Percentiles rank a stretch among this genome's conserved stretches.
phyloP scores from a whole-genome alignment of 2,888 invertebrate species.

The Xanthia icteritia region DNA sequence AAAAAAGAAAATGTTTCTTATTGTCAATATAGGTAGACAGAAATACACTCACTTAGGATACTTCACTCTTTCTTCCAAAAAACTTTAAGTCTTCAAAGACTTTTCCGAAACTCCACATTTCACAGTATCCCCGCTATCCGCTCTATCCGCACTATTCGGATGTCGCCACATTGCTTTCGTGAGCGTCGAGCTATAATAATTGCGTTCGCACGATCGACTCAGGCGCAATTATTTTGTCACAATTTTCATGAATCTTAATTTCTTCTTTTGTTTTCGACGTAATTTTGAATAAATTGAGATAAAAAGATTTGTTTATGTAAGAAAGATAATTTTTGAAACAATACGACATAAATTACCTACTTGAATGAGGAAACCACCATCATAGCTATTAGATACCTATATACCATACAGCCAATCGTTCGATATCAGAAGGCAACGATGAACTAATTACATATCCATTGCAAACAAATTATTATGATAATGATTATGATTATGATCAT shows the following conservation, averaged over 20 bases:
- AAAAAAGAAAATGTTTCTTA: too few relatives aligned
- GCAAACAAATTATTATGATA: too few relatives aligned
- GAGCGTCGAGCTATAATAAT: constrained; percentile 70
- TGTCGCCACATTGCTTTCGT: constrained; percentile 68
- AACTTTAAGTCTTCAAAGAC: too few relatives aligned
- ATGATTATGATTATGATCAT: too few relatives aligned
- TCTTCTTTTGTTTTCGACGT: constrained; percentile 61
- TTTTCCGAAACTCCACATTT: neutral
- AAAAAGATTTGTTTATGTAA: constrained; percentile 39
- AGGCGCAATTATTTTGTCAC: constrained; percentile 69
- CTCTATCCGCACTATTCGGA: constrained; percentile 22
- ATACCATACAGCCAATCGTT: too few relatives aligned
- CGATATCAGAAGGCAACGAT: neutral
- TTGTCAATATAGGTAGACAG: too few relatives aligned
- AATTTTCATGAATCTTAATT: constrained; percentile 65
- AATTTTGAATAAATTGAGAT: constrained; percentile 43
- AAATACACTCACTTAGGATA: too few relatives aligned
- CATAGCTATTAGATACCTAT: neutral
- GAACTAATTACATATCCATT: too few relatives aligned
- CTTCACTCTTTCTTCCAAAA: too few relatives aligned
- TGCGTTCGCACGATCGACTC: constrained; percentile 77
- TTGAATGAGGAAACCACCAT: neutral
- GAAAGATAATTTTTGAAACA: constrained; percentile 4
- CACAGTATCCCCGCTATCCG: constrained; percentile 39
- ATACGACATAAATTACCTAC: neutral